Evolutionary conservation across 1,140 invertebrate genomes (phyloP), one percentile per base, ranked within the genome.

Genomic region (Geopemphigus sp.): DNA sequence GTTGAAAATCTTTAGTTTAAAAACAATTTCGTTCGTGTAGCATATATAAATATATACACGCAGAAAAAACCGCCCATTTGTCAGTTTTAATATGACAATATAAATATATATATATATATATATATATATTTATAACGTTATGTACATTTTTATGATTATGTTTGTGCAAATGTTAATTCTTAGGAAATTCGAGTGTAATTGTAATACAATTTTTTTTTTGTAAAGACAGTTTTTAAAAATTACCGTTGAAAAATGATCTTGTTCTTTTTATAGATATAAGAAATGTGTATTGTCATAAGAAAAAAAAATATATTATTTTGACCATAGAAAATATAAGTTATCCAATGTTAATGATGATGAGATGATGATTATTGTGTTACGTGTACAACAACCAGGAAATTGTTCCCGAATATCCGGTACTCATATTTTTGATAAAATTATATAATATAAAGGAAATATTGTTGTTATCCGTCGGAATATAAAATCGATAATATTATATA

Each of bases 191-290:
- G 45, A 78, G 24, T 78, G 24, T 63, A 78, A 78, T 78, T 78
- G 39, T 78, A 50, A 56, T 59, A 47, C 12, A 47, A 68, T n/a
- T 68, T 45, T 39, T 56, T 57, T 76, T 76, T 76, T 76, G 72
- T 78, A 59, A 78, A 78, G 22, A 53, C 17, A 47, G 19, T 61
- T 68, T 39, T 32, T n/a, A 3, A 24, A 50, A 61, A 61, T 50
- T 78, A 78, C 73, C 74, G 61, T 78, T 78, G 56, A 76, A 63
- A 78, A 45, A 78, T 63, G 74, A 78, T 78, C 74, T 78, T 78
- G 56, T 78, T 63, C 39, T 78, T 78, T 78, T 78, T 63, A 76
- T 78, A 78, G 57, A 78, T 53, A 45, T 78, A 78, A 78, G 73
- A 61, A 63, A 63, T 76, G 39, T 78, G 56, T 50, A 78, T 26